Percentiles rank a stretch among this genome's conserved stretches.
Conservation (phyloP, 2,888 invertebrate species). For the Sminthurides aquaticus region DNA sequence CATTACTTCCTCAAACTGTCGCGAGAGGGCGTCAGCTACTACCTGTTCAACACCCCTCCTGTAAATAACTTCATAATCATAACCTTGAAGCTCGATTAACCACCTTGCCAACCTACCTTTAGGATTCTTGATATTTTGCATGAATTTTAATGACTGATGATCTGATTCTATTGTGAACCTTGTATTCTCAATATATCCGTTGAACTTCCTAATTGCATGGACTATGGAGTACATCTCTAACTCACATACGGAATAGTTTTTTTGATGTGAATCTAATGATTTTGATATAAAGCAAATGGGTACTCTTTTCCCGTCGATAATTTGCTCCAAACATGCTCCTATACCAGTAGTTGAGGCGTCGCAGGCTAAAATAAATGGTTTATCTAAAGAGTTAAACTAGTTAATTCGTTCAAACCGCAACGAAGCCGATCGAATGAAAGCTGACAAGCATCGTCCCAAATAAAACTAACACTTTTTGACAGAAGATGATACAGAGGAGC, state of each 20-base stretch:
- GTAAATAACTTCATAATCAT: background rate
- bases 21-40: background rate
- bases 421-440: conserved; percentile 23
- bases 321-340: background rate
- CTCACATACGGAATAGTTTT: background rate
- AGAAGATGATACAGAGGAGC: conserved; percentile 24
- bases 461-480: conserved; percentile 11
- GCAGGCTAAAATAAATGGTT: conserved; percentile 40
- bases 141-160: background rate
- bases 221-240: background rate
- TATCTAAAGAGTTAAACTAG: conserved; percentile 30
- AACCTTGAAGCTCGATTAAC: background rate
- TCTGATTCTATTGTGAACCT: background rate
- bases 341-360: conserved; percentile 16
- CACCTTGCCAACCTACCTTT: background rate
- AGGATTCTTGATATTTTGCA: background rate
- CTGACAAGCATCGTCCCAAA: conserved; percentile 22
- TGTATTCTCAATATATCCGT: background rate
- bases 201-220: background rate
- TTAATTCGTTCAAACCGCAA: conserved; percentile 16
- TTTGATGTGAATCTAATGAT: background rate
- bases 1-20: too few species aligned
- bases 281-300: background rate
- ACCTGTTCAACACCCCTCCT: background rate
- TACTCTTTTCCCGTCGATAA: background rate